Conservation (phyloP, 2,797 vertebrate species). For the Trachurus trachurus region DNA sequence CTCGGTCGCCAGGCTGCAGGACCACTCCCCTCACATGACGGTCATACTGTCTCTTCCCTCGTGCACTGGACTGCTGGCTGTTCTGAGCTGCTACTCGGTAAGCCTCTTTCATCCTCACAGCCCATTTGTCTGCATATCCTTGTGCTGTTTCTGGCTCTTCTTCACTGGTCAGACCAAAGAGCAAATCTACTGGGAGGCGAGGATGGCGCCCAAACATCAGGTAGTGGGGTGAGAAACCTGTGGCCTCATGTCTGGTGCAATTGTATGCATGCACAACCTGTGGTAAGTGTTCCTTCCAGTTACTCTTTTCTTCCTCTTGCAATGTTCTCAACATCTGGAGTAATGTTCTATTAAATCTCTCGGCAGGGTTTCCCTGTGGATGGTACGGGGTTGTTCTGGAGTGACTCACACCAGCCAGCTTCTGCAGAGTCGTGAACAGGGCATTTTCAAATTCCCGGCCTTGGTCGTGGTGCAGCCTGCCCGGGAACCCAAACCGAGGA, state of each 20-base stretch:
- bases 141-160: too few relatives aligned
- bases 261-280: background rate
- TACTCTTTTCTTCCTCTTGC: background rate
- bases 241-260: background rate
- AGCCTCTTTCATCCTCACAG: too few relatives aligned
- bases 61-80: too few relatives aligned
- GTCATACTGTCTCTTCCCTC: too few relatives aligned
- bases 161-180: background rate
- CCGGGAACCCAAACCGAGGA: background rate
- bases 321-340: background rate
- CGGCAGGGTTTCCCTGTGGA: background rate
- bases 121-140: background rate
- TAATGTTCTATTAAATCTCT: background rate
- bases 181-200: background rate
- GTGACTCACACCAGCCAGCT: background rate
- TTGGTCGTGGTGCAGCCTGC: constrained; percentile 1
- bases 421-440: background rate
- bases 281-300: background rate
- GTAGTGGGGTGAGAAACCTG: background rate
- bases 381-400: background rate
- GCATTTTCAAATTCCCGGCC: constrained; percentile 5
- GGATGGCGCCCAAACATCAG: too few relatives aligned
- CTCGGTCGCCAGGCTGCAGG: too few relatives aligned
- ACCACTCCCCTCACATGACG: too few relatives aligned
- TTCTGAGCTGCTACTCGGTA: too few relatives aligned